Evolutionary conservation across 64 coral and sea anemone genomes (phyloP).

Genomic region (Pocillopora damicornis): DNA sequence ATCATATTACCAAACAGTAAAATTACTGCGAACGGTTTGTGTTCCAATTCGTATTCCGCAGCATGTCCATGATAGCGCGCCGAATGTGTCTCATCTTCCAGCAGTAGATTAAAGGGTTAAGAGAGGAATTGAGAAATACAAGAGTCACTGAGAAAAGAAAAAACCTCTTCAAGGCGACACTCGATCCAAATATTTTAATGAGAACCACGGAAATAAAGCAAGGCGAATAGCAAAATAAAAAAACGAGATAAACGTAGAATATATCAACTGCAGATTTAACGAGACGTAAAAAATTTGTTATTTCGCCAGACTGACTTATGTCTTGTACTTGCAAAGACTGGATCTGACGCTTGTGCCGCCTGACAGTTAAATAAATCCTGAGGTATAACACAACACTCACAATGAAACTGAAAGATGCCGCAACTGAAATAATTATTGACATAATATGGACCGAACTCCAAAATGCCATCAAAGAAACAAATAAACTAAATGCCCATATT

Average conservation of each 20-base stretch:
- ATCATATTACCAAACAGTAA: too few relatives aligned
- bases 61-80: not conserved
- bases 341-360: not conserved
- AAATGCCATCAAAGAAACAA: not conserved
- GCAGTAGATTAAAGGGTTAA: not conserved
- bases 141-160: not conserved
- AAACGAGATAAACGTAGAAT: not conserved
- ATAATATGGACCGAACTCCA: not conserved
- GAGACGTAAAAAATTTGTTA: not conserved
- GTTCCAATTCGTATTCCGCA: not conserved
- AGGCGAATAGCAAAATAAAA: not conserved
- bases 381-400: not conserved
- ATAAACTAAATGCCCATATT: not conserved
- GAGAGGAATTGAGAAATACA: not conserved
- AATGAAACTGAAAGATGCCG: not conserved
- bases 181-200: not conserved
- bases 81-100: slow-evolving; percentile 2
- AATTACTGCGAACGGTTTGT: not conserved
- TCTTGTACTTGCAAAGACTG: not conserved
- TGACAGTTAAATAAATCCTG: not conserved
- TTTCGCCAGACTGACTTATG: not conserved
- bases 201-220: not conserved
- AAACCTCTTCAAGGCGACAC: not conserved
- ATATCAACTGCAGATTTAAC: not conserved
- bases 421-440: not conserved